phyloP scores from a whole-genome alignment of 2,113 vertebrate genomes.

The Donacobius atricapilla region DNA sequence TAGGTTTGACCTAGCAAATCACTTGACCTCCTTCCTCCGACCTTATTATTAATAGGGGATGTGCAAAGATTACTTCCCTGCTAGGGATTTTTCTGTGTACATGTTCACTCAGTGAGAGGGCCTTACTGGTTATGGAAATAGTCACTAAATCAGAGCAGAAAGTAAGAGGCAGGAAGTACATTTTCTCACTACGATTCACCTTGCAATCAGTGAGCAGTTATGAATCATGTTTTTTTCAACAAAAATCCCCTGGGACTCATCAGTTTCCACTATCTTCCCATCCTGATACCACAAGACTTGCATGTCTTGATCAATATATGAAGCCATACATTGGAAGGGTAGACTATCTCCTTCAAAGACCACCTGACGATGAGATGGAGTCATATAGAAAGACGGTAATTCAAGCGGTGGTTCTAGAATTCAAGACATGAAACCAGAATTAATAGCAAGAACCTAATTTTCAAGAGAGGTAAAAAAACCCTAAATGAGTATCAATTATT shows the following conservation, averaged over 20 bases:
- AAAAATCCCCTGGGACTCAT: slow-evolving; percentile 91
- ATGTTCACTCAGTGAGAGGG: neutral
- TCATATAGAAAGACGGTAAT: slow-evolving; percentile 94
- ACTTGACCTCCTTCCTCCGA: neutral
- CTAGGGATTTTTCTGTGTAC: neutral
- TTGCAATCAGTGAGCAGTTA: slow-evolving; percentile 95
- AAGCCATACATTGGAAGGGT: slow-evolving; percentile 95
- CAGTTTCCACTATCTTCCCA: slow-evolving; percentile 87
- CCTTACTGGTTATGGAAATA: neutral
- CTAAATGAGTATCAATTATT: neutral
- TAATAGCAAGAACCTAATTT: neutral
- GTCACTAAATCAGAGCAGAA: neutral
- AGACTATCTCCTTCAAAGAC: slow-evolving; percentile 97
- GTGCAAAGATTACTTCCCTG: neutral
- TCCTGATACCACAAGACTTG: slow-evolving; percentile 97
- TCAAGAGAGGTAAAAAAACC: neutral
- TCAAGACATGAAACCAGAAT: neutral
- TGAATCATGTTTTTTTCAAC: slow-evolving; percentile 96
- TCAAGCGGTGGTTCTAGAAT: slow-evolving; percentile 88
- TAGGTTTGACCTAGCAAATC: neutral
- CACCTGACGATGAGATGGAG: slow-evolving; percentile 91
- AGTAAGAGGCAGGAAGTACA: neutral
- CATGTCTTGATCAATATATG: slow-evolving; percentile 94
- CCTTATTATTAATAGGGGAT: neutral
- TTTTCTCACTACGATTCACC: slow-evolving; percentile 71